phyloP scores from a whole-genome alignment of 2,888 invertebrate genomes.

The Hirtodrosophila cameraria region DNA sequence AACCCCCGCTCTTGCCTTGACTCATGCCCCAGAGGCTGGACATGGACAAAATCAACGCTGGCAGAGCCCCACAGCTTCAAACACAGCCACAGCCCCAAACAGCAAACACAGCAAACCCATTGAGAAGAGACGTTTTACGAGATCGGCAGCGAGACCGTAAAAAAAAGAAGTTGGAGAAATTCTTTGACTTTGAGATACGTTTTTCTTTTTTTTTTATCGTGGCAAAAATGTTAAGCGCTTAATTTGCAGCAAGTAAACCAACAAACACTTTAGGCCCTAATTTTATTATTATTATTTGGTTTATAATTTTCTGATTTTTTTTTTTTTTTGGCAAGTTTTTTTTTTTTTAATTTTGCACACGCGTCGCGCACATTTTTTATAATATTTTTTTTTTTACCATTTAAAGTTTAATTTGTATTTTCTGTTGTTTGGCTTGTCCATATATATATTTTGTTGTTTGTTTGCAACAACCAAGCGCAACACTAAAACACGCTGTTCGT shows the following conservation, averaged over 20 bases:
- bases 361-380: conserved; percentile 56
- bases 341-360: conserved; percentile 38
- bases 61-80: conserved; percentile 39
- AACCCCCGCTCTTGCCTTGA: not conserved
- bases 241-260: conserved; percentile 40
- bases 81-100: conserved; percentile 48
- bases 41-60: conserved; percentile 62
- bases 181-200: conserved; percentile 29
- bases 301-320: conserved; percentile 18
- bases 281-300: conserved; percentile 40
- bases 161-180: conserved; percentile 45
- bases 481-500: conserved; percentile 40
- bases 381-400: conserved; percentile 30
- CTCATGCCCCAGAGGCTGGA: conserved; percentile 26
- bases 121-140: conserved; percentile 33
- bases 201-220: no score
- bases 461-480: conserved; percentile 34
- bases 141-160: conserved; percentile 42
- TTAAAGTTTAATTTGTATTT: conserved; percentile 19
- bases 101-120: conserved; percentile 49
- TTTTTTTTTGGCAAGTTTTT: conserved; percentile 16
- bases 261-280: conserved; percentile 43
- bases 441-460: conserved; percentile 30
- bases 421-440: conserved; percentile 25
- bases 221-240: conserved; percentile 41